Evolutionary conservation across 2,113 vertebrate species (phyloP).

Genomic region (Vulpes lagopus): DNA sequence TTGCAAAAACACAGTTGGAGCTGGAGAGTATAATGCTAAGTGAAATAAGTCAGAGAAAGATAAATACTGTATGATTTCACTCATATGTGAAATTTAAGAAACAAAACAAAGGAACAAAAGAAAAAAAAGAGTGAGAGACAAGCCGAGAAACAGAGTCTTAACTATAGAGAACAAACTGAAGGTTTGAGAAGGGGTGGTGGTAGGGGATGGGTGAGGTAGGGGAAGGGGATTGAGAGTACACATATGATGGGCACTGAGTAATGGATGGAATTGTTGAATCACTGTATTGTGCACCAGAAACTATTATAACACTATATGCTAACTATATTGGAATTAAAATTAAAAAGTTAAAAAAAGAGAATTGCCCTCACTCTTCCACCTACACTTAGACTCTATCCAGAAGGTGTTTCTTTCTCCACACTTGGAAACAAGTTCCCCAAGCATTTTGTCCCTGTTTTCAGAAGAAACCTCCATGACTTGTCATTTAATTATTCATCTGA

Average conservation of each 20-base stretch:
- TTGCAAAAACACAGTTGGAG: background rate
- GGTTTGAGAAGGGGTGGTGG: background rate
- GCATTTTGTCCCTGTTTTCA: constrained; percentile 27
- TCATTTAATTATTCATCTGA: constrained; percentile 14
- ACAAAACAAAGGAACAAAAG: background rate
- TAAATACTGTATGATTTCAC: background rate
- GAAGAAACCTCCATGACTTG: constrained; percentile 25
- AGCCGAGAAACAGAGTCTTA: background rate
- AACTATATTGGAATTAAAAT: background rate
- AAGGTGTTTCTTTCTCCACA: background rate
- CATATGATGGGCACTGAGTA: background rate
- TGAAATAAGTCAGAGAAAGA: background rate
- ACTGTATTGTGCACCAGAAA: background rate
- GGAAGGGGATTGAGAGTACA: background rate
- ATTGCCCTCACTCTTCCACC: background rate
- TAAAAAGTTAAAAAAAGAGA: background rate
- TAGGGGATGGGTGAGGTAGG: background rate
- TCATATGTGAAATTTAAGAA: background rate
- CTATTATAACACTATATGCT: background rate
- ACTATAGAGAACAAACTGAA: background rate
- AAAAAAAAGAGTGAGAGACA: background rate
- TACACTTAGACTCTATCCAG: background rate
- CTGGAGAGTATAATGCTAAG: background rate
- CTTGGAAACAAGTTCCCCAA: background rate
- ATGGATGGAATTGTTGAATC: background rate